Base-by-base conservation (phyloP, 2,797 vertebrate genomes). In the Cottoperca gobio region DNA sequence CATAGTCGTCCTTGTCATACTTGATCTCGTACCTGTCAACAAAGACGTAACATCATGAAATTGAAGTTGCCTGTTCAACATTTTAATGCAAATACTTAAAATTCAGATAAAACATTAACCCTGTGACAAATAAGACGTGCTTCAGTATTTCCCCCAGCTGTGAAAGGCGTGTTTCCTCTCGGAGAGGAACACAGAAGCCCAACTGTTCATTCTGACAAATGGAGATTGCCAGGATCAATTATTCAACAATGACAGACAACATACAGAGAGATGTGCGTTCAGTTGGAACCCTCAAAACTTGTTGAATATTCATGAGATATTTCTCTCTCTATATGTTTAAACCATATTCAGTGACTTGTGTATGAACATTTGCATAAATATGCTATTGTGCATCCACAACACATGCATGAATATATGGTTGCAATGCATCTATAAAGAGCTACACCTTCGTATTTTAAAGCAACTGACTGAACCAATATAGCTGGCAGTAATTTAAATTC, bases 1-100 rank as follows among this genome's bases (percentile, higher is more conserved):
- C 95, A 49, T 97, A 97, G 86, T 99, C 98, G 5, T 99, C 98
- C 89, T 97, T 99, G 88, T 99, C 98, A 21, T 98, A 98, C 82
- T 96, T 97, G 90, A 98, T 97, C 88, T 99, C 98, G 17, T 97
- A 99, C 93, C 98, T 99, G 91, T 1, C 40, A 43, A 80, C 14
- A 82, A 72, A 79, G 37, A 85, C 4, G 9, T 2, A 13, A 62
- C 49, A 68, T n/a, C 48, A 64, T 77, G 58, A 78, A 35, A 76
- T 49, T 14, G 4, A 46, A 58, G 46, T 46, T 23, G 26, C 49
- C 45, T 5, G 23, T 8, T 73, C 24, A 61, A 59, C 64, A 53
- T 33, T 71, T n/a, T 26, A 71, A 73, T 13, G 28, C 13, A 77
- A 78, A 73, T 10, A 46, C 35, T 2, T 46, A 13, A 59, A 37